Evolutionary conservation across 2,797 vertebrate species (phyloP), one percentile per base, ranked within the genome.

Genomic region (Molossus alvarezi): DNA sequence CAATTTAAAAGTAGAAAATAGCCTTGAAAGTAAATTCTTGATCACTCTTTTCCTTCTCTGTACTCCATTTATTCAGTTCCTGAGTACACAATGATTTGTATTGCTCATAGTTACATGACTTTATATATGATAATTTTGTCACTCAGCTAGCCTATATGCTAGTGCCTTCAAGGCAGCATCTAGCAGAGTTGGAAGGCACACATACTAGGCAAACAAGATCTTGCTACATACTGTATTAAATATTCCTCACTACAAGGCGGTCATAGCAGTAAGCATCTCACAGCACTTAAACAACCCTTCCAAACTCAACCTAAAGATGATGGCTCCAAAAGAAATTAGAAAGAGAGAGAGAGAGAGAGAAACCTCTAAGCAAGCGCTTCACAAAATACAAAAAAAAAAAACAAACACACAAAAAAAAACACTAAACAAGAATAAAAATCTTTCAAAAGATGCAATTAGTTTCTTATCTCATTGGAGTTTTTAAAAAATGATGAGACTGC

Each of bases 21-120:
- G 41, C 13, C 51, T n/a, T 67, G 15, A 94, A 93, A 91, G 65
- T 89, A 69, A 89, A 86, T 72, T 90, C 88, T 0, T 88, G 37
- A 33, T 18, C n/a, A 29, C 77, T 72, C 25, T 94, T 86, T 87
- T 84, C 72, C 5, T 89, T 89, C 51, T 89, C 64, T 87, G 25
- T 62, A 76, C 21, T 80, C 12, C 76, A 93, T 64, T 72, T 82
- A 86, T 6, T 51, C 53, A 77, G 48, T 6, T 85, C 84, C 33
- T 58, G 13, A 18, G 33, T 81, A 87, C 45, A 89, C 27, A 85
- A 53, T 4, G 23, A 82, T 20, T 45, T 90, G 11, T 27, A 48
- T 45, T 65, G 76, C 73, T 97, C 27, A 55, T 29, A 89, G 65
- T 5, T 93, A 3, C 73, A 23, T 71, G 27, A 57, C 6, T 14